phyloP scores from a whole-genome alignment of 2,888 invertebrate genomes.

The Ethmia dodecea region DNA sequence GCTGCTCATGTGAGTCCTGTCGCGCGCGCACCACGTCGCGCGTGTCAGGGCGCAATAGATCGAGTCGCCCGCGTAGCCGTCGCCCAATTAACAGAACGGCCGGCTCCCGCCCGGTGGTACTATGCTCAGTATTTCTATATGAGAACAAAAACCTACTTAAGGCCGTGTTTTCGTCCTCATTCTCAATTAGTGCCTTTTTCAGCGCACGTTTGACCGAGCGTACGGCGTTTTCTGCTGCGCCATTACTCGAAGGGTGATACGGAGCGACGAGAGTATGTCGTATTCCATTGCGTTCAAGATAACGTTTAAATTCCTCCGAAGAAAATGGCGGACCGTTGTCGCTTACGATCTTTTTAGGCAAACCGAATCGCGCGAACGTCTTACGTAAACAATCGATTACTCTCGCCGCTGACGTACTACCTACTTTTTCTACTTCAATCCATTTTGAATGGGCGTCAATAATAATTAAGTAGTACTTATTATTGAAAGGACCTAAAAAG shows the following conservation, averaged over 20 bases:
- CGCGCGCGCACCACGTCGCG: too few species aligned
- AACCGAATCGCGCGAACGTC: constrained; percentile 2
- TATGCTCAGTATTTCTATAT: constrained; percentile 14
- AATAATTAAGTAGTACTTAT: constrained; percentile 3
- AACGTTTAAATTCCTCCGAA: constrained; percentile 3
- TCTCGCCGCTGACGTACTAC: constrained; percentile 3
- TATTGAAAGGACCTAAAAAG: constrained; percentile 5
- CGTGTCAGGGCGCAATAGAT: too few species aligned
- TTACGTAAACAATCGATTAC: constrained; percentile 2
- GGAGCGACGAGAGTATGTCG: constrained; percentile 3
- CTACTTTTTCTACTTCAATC: constrained; percentile 9
- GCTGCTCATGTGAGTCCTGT: too few species aligned
- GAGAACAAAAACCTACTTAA: constrained; percentile 14
- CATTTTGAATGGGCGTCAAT: constrained; percentile 10
- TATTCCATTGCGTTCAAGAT: constrained; percentile 2
- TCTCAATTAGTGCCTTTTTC: not conserved
- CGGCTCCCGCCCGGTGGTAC: constrained; percentile 11
- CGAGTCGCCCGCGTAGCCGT: constrained; percentile 4
- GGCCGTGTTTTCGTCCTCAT: constrained; percentile 4
- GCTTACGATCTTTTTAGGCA: constrained; percentile 3
- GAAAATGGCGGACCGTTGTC: constrained; percentile 9
- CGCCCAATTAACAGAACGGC: constrained; percentile 10
- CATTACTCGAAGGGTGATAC: constrained; percentile 7
- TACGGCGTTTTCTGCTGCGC: constrained; percentile 5
- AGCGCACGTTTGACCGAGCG: not conserved